These are phyloP conservation scores for Polyploca ridens DNA, from an alignment of 2,888 invertebrate genomes.

Conservation along the genomic window DNA sequence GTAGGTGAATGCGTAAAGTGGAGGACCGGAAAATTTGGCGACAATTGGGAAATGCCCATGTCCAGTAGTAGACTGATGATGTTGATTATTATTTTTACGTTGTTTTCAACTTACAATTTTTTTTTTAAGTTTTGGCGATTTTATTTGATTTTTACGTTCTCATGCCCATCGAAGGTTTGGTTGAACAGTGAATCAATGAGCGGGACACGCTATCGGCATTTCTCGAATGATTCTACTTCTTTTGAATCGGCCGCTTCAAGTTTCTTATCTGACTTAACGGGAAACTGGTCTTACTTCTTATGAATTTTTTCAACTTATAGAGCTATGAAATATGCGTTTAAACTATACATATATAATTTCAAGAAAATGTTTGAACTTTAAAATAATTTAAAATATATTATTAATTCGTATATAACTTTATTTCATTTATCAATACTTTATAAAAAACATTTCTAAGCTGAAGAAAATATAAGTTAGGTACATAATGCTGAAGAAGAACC, in stretches of 20 bases:
- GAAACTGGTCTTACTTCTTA: slow-evolving; percentile 59
- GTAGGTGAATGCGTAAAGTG: no score
- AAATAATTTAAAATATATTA: no score
- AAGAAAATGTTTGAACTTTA: no score
- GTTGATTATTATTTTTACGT: no score
- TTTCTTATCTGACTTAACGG: slow-evolving; percentile 66
- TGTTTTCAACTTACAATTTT: not conserved
- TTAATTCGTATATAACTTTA: no score
- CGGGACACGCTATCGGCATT: slow-evolving; percentile 53
- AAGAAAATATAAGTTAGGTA: no score
- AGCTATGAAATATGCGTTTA: slow-evolving; percentile 35
- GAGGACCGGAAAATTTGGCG: no score
- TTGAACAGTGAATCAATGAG: slow-evolving; percentile 48
- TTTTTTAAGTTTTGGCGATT: not conserved
- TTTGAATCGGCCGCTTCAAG: slow-evolving; percentile 61
- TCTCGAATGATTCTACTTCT: slow-evolving; percentile 61
- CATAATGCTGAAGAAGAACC: no score
- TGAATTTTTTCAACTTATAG: slow-evolving; percentile 43
- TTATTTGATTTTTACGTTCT: not conserved
- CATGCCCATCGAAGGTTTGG: slow-evolving; percentile 4
- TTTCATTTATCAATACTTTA: no score
- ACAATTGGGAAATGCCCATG: no score
- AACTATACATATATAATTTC: not conserved
- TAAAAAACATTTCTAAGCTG: no score
- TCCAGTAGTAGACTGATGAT: no score